Evolutionary conservation across 2,113 vertebrate genomes (phyloP), one percentile per base, ranked within the genome.

Genomic region (Osmerus mordax): DNA sequence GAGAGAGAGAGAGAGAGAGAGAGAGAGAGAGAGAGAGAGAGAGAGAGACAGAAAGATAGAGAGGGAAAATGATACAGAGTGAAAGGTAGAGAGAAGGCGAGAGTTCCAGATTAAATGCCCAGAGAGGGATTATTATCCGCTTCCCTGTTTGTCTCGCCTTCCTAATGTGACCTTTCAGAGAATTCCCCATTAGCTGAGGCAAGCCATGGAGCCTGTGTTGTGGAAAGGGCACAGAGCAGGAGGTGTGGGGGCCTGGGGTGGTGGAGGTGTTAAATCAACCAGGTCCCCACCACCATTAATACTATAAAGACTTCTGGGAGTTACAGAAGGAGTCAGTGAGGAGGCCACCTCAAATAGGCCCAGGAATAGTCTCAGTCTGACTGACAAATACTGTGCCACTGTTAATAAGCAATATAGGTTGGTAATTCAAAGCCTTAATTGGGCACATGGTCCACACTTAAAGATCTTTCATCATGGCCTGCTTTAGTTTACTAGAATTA

Each of bases 91-190:
- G 64, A 51, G 18, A n/a, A 14, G 3, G 62, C 16, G 16, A n/a
- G 62, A 9, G 32, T 32, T 58, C 58, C 16, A 52, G 78, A 80
- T 74, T 79, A 69, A 74, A 73, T 74, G 71, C 64, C 70, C 16
- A 41, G 23, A 65, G 71, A 80, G 72, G 74, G 80, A 85, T 86
- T 87, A 83, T 83, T 76, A 72, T 75, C 60, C n/a, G 70, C 71
- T 67, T 69, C 73, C 78, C 65, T 78, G 74, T 82, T 85, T 84
- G 84, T 71, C 69, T 79, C 66, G 47, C 73, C 76, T 78, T 87
- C 80, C 76, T 87, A 83, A 84, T 75, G 80, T 88, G 88, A 90
- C 88, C 87, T 90, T 89, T 87, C 65, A 77, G 77, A 86, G 77
- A 77, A 83, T 87, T 89, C 79, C 80, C 89, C 74, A 60, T 84